Percentiles rank a stretch among this genome's conserved stretches.
Conservation (phyloP, 1,140 invertebrate genomes). For the Venustaconcha ellipsiformis region DNA sequence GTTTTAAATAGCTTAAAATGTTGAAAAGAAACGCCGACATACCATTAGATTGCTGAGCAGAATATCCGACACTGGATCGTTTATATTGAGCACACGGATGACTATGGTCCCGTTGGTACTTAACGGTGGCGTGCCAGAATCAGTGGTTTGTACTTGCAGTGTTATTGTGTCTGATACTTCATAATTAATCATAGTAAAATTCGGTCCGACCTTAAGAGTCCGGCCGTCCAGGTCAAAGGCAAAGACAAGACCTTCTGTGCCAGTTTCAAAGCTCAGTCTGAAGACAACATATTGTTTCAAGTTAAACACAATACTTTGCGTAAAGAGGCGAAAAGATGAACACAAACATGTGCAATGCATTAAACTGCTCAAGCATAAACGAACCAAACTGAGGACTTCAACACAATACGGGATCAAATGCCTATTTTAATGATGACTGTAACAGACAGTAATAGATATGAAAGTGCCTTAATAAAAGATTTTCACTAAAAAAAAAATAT, state of each 20-base stretch:
- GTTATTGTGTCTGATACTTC: slow-evolving; percentile 39
- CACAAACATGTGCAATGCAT: no score
- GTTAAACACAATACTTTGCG: no score
- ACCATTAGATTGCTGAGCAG: slow-evolving; percentile 16
- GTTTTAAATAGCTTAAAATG: not conserved
- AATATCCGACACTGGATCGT: slow-evolving; percentile 50
- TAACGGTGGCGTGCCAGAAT: slow-evolving; percentile 40
- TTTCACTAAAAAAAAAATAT: no score
- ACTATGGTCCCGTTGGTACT: slow-evolving; percentile 26
- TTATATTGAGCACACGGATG: slow-evolving; percentile 39
- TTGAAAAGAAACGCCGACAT: not conserved
- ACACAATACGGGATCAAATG: no score
- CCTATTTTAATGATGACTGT: no score
- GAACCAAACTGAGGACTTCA: no score
- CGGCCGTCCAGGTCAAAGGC: slow-evolving; percentile 37
- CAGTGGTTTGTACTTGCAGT: slow-evolving; percentile 38
- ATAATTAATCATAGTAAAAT: slow-evolving; percentile 30
- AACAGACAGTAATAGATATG: no score
- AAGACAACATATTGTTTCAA: not conserved
- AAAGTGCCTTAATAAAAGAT: no score
- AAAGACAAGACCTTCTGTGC: slow-evolving; percentile 13
- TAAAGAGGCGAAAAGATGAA: no score
- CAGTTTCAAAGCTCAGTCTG: slow-evolving; percentile 26
- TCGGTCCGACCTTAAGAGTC: slow-evolving; percentile 37
- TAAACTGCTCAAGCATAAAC: no score